These are phyloP conservation scores for Melitaea cinxia DNA, from an alignment of 1,140 invertebrate species.

Conservation along the genomic window DNA sequence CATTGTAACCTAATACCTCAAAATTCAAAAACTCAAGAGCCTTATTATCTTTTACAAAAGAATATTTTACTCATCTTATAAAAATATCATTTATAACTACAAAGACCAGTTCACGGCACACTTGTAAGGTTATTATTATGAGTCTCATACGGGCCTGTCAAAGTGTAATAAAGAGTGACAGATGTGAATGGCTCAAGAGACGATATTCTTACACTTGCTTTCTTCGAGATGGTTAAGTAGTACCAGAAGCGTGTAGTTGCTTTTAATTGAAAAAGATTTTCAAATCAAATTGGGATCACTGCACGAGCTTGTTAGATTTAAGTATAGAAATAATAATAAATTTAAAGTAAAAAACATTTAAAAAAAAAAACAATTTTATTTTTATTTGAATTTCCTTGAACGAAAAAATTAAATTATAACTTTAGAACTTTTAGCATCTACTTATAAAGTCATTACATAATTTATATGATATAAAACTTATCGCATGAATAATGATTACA, in stretches of 20 bases:
- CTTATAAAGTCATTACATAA: too few species aligned
- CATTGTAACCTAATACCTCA: background rate
- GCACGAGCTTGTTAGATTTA: too few species aligned
- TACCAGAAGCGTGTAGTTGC: background rate
- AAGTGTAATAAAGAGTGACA: conserved; percentile 28
- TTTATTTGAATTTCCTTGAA: too few species aligned
- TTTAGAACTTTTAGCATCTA: too few species aligned
- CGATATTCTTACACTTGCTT: background rate
- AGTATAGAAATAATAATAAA: too few species aligned
- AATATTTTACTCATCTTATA: conserved; percentile 5
- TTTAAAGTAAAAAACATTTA: too few species aligned
- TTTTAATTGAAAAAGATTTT: background rate
- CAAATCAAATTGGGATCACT: background rate
- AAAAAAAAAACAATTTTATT: too few species aligned
- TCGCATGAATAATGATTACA: too few species aligned
- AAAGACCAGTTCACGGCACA: conserved; percentile 13
- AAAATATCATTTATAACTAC: conserved; percentile 2
- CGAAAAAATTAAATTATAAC: too few species aligned
- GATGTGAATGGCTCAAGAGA: background rate
- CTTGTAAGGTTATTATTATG: conserved; percentile 10
- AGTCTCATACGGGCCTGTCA: conserved; percentile 19
- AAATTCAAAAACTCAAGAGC: conserved; percentile 2
- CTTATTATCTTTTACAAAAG: conserved; percentile 1
- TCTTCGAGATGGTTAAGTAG: background rate
- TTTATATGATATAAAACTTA: too few species aligned